Base-by-base conservation (phyloP, 2,888 invertebrate species). In the Stratiomys singularior region DNA sequence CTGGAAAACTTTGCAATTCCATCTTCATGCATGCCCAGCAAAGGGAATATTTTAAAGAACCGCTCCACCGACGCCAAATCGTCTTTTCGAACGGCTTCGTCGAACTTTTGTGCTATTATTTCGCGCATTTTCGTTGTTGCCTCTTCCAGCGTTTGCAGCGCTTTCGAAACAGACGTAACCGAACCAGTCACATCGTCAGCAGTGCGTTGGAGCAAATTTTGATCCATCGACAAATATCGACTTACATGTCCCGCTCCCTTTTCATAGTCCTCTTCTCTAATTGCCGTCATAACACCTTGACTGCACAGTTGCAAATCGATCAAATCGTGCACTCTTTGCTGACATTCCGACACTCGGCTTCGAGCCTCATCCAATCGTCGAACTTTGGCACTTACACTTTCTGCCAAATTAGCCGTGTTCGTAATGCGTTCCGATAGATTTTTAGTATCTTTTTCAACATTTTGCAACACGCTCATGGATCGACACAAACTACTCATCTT, bases 11-110 rank as follows among this genome's bases (percentile, higher is more conserved):
- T 92, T 78, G 91, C 91, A 15, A 99, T 91, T 0, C 99, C 99
- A 82, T 96, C 95, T 56, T 94, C 92, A 79, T 98, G 95, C 87
- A 96, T 93, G 21, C 96, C 96, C 9, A 99, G 89, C 79, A 98
- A 89, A 0, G 99, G 99, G 87, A 98, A 99, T 83, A 99, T 93
- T 87, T 98, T 98, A 86, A 99, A 99, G 85, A 98, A 96, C 77
- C 98, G 89, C 85, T 98, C 97, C 21, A 98, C 95, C 0, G 95
- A 94, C 0, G 94, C 94, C 58, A 96, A 90, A 86, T 99, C 98
- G 82, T 95, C 95, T 72, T 91, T 92, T 77, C 92, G 91, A 0
- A 98, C 94, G 3, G 99, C 96, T 84, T 97, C 96, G 82, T 97
- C 96, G 85, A 99, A 98, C 84, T 96, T 93, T 74, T 90, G 90